These are phyloP conservation scores for Pherbina coryleti DNA, from an alignment of 2,888 invertebrate species.

Conservation along the genomic window DNA sequence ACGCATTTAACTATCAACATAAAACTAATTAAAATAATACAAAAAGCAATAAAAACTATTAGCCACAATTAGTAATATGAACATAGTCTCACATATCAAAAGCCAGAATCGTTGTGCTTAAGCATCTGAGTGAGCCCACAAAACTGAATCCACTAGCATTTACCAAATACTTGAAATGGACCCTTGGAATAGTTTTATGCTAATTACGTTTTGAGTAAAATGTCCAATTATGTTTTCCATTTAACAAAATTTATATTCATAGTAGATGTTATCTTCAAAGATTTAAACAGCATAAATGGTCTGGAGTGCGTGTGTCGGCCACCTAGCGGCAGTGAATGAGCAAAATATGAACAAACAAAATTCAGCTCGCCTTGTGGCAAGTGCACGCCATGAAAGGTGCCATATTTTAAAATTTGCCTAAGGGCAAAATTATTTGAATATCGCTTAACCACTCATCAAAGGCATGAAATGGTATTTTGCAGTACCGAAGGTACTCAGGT, in stretches of 20 bases:
- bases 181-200: constrained; percentile 2
- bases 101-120: too few relatives aligned
- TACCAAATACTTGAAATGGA: background rate
- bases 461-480: background rate
- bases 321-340: background rate
- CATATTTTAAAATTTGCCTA: constrained; percentile 12
- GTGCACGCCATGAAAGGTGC: background rate
- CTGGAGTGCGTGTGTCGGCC: background rate
- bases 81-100: too few relatives aligned
- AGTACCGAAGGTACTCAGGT: constrained; percentile 6
- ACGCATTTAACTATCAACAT: background rate
- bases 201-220: constrained; percentile 21
- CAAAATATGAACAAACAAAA: background rate
- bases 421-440: background rate
- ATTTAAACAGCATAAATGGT: background rate
- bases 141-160: too few relatives aligned
- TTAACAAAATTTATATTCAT: constrained; percentile 13
- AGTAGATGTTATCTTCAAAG: constrained; percentile 5
- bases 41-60: constrained; percentile 7
- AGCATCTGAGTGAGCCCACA: too few relatives aligned
- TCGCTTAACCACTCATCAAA: background rate
- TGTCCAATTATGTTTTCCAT: constrained; percentile 13
- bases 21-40: constrained; percentile 11
- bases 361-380: background rate
- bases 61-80: background rate